Conservation (phyloP, 2,797 vertebrate genomes). For the Cuniculus paca region DNA sequence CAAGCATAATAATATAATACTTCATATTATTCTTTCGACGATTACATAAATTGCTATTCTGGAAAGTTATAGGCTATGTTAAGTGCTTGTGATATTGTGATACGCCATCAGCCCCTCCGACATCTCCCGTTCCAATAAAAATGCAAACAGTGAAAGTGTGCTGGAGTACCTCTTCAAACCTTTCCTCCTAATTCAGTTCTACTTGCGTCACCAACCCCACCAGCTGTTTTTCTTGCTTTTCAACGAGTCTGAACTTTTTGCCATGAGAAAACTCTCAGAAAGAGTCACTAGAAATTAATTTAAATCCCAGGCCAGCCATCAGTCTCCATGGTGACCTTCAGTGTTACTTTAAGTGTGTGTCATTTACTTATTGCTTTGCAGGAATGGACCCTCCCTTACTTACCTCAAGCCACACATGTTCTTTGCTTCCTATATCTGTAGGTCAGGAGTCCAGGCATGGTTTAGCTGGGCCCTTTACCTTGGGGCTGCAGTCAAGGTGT, state of each 20-base stretch:
- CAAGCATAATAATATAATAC: not conserved
- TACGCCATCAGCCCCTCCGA: not conserved
- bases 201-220: too few species aligned
- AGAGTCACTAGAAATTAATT: not conserved
- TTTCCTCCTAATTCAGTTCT: rapidly evolving
- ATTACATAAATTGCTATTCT: not conserved
- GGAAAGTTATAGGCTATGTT: not conserved
- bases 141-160: not conserved
- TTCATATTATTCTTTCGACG: not conserved
- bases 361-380: too few species aligned
- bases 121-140: not conserved
- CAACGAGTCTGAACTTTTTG: not conserved
- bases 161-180: rapidly evolving
- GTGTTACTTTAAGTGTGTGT: not conserved
- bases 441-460: not conserved
- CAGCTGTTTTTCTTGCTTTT: not conserved
- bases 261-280: not conserved
- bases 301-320: not conserved
- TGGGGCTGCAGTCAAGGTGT: not conserved
- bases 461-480: not conserved
- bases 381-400: not conserved
- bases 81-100: too few species aligned
- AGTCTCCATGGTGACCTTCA: too few species aligned
- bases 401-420: not conserved
- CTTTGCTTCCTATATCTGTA: too few species aligned